Evolutionary conservation across 2,888 invertebrate genomes (phyloP), one percentile per base, ranked within the genome.

Genomic region (Ectemnius cavifrons): DNA sequence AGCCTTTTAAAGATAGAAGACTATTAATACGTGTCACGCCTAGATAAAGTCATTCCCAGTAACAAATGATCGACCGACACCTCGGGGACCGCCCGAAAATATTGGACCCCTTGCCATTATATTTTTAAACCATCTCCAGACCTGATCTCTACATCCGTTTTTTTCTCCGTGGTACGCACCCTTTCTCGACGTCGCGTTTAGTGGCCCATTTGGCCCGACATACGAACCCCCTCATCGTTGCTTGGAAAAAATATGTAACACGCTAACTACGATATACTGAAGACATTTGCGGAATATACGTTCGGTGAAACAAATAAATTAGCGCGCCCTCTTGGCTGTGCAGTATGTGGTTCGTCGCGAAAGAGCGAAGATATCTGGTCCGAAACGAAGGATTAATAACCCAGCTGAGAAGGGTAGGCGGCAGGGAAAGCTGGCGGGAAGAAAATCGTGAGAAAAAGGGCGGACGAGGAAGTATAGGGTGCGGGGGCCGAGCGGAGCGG

Each of bases 301-400:
- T 11, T 37, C 37, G 37, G 8, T 11, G 37, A 37, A 8, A 62
- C 28, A 61, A 64, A 83, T 81, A 77, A 78, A 80, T 81, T 73
- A 78, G 77, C 63, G 67, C 37, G 52, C 57, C 62, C 46, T 67
- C 71, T 74, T 61, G 61, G 76, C 63, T 68, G 65, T 52, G 58
- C 67, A 67, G 23, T 57, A 68, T n/a, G 28, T 58, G 62, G 61
- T 67, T 56, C 37, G 60, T 45, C 64, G 37, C 28, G 60, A 57
- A 37, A 45, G 78, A 80, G 78, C 77, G 75, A 84, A 81, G 84
- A 83, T 84, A 80, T 74, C 75, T 61, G 52, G 52, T 66, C 63
- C 72, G 71, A 71, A 82, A 79, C 78, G 62, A 67, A 67, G 86
- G 81, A 86, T 86, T 85, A 83, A 86, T 85, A 84, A 83, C 71